These are phyloP conservation scores for Taeniopygia guttata DNA, from an alignment of 2,797 vertebrate genomes.

Conservation along the genomic window DNA sequence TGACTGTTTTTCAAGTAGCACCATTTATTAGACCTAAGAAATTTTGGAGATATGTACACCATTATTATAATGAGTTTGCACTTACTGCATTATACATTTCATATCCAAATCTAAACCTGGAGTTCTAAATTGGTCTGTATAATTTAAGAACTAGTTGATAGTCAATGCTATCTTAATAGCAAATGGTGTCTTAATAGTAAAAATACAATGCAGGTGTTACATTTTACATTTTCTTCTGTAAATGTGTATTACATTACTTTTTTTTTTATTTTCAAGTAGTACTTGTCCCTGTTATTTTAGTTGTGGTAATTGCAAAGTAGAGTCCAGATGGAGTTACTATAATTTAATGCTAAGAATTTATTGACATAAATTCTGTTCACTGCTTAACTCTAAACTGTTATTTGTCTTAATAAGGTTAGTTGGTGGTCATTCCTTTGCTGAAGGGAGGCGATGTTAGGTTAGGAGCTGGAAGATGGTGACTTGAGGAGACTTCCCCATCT, in stretches of 20 bases:
- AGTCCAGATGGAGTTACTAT: neutral
- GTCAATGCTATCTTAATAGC: neutral
- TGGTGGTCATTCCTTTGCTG: neutral
- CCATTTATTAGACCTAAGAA: conserved; percentile 30
- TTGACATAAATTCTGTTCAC: neutral
- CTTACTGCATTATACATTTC: neutral
- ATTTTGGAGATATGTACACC: neutral
- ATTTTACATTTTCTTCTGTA: neutral
- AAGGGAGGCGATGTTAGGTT: conserved; percentile 60
- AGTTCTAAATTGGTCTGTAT: neutral
- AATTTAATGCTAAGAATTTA: neutral
- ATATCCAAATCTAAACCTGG: neutral
- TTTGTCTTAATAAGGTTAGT: conserved; percentile 45
- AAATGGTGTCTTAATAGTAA: neutral
- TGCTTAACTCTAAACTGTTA: neutral
- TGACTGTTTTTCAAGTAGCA: conserved; percentile 41
- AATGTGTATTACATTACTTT: neutral
- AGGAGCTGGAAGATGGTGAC: conserved; percentile 64
- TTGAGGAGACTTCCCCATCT: conserved; percentile 74
- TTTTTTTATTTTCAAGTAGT: neutral
- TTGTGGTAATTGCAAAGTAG: neutral
- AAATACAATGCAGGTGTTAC: neutral
- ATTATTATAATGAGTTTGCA: neutral
- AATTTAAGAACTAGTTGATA: neutral
- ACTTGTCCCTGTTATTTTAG: neutral